A percentile compares a stretch with the other conserved stretches of the same genome.
Evolutionary conservation across 2,113 vertebrate species (phyloP).

Genomic region (Serilophus lunatus): DNA sequence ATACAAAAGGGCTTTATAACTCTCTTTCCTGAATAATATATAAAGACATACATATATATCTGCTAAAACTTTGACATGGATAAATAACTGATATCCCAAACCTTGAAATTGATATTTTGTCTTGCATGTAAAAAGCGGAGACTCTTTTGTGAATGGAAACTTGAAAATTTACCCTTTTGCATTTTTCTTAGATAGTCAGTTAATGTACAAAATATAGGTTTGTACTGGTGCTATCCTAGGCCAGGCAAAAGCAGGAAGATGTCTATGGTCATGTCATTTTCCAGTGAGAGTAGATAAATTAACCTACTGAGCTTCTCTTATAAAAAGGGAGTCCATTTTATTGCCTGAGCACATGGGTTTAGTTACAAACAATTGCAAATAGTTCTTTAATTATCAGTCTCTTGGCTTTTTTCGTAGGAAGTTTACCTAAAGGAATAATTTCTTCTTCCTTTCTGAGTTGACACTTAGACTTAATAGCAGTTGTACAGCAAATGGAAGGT

Average conservation of each 20-base stretch:
- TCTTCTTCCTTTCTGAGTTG: neutral
- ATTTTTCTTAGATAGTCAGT: neutral
- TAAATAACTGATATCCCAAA: neutral
- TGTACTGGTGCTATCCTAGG: neutral
- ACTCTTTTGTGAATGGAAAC: neutral
- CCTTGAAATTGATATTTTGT: neutral
- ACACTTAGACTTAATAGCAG: neutral
- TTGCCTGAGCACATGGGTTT: neutral
- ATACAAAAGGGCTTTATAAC: neutral
- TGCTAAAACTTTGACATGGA: neutral
- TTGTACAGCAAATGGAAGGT: neutral
- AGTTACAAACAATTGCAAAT: neutral
- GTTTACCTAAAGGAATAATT: neutral
- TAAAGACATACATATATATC: neutral
- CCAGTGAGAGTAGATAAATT: neutral
- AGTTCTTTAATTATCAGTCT: neutral
- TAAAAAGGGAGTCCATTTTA: neutral
- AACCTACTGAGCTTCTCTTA: neutral
- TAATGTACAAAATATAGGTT: neutral
- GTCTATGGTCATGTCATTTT: neutral
- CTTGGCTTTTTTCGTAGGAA: neutral
- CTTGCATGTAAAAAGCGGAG: neutral
- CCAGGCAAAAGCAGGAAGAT: neutral
- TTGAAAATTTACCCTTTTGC: neutral
- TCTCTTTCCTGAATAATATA: neutral